A percentile compares a stretch with the other conserved stretches of the same genome.
These are phyloP conservation scores for Phenganax subtilis DNA, from an alignment of 92 coral and sea anemone species.

Conservation along the genomic window DNA sequence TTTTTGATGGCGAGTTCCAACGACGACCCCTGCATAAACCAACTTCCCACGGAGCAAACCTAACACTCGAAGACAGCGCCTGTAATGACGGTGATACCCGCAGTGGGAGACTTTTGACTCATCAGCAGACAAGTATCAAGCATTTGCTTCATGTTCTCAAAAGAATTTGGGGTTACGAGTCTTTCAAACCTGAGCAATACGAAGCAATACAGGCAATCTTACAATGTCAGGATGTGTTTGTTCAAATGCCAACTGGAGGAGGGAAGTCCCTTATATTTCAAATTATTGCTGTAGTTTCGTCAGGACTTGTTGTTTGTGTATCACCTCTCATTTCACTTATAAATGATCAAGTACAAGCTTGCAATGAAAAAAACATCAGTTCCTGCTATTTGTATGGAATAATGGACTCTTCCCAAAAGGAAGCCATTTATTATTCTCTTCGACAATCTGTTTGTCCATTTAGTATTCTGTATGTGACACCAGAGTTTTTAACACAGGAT, in stretches of 20 bases:
- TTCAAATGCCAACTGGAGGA: constrained; percentile 31
- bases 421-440: background rate
- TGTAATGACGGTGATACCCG: too few relatives aligned
- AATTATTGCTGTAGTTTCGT: constrained; percentile 8
- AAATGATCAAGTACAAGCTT: constrained; percentile 20
- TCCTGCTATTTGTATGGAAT: constrained; percentile 3
- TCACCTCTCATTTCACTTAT: constrained; percentile 31
- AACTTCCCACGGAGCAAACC: too few relatives aligned
- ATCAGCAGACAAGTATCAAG: background rate
- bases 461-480: constrained; percentile 34
- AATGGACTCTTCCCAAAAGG: constrained; percentile 7
- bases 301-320: constrained; percentile 7
- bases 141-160: constrained; percentile 30
- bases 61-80: too few relatives aligned
- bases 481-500: constrained; percentile 17
- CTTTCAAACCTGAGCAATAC: constrained; percentile 20
- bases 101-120: too few relatives aligned
- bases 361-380: constrained; percentile 1
- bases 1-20: too few relatives aligned
- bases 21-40: too few relatives aligned
- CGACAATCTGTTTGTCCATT: constrained; percentile 8
- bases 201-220: constrained; percentile 32
- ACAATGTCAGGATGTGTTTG: constrained; percentile 5
- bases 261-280: constrained; percentile 36
- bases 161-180: constrained; percentile 27